phyloP scores from a whole-genome alignment of 2,113 vertebrate genomes.

The Pygoscelis antarcticus region DNA sequence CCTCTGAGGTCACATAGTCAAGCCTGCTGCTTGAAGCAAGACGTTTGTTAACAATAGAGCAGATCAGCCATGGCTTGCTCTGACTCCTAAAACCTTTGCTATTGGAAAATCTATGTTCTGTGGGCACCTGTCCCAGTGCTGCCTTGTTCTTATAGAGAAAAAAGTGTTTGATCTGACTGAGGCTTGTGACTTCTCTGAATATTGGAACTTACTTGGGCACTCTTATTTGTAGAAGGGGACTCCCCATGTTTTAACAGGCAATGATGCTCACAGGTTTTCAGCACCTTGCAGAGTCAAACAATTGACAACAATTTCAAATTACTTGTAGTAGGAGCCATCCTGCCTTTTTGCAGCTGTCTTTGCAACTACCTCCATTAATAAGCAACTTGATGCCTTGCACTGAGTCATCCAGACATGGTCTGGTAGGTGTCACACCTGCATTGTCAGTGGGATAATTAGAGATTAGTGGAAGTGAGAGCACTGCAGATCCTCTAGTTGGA shows the following conservation, averaged over 20 bases:
- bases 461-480: not conserved
- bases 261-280: not conserved
- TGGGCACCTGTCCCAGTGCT: not conserved
- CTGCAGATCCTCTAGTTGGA: not conserved
- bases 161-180: not conserved
- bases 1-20: not conserved
- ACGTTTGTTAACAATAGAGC: not conserved
- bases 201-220: not conserved
- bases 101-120: accelerated
- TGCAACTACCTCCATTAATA: not conserved
- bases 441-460: not conserved
- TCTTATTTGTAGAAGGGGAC: not conserved
- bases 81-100: not conserved
- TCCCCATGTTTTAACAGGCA: not conserved
- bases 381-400: not conserved
- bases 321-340: not conserved
- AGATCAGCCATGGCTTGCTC: not conserved
- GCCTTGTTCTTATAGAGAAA: not conserved
- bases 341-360: not conserved
- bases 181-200: not conserved
- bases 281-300: not conserved
- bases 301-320: not conserved
- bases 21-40: not conserved
- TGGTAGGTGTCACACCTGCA: not conserved
- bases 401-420: not conserved